phyloP scores from a whole-genome alignment of 2,888 invertebrate species.

The Xestoiulus laeticollis region DNA sequence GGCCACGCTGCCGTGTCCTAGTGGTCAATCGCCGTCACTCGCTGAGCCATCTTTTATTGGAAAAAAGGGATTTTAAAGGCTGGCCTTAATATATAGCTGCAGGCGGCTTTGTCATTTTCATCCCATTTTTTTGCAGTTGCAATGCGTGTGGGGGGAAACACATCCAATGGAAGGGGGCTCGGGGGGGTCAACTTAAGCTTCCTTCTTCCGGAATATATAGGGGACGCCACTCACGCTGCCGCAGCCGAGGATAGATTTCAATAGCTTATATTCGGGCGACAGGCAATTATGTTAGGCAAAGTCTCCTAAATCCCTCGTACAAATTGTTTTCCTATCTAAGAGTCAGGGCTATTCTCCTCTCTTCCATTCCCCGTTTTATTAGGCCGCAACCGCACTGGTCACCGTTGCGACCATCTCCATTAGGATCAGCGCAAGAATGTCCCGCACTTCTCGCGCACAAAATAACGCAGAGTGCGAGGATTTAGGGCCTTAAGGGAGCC shows the following conservation, averaged over 20 bases:
- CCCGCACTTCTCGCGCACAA: conserved; percentile 8
- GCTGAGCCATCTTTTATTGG: conserved; percentile 2
- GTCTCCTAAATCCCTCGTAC: conserved; percentile 53
- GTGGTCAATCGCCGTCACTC: neutral
- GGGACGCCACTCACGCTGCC: conserved; percentile 8
- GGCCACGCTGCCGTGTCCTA: conserved; percentile 10
- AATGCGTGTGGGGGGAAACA: neutral
- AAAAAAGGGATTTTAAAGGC: conserved; percentile 6
- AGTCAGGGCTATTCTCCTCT: conserved; percentile 31
- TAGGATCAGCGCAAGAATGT: conserved; percentile 43
- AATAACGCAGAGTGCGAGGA: conserved; percentile 31
- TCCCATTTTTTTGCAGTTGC: neutral
- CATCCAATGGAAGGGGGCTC: neutral
- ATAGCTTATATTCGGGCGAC: conserved; percentile 32
- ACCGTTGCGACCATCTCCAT: conserved; percentile 22
- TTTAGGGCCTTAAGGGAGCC: conserved; percentile 31
- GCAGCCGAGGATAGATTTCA: neutral
- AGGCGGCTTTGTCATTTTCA: neutral
- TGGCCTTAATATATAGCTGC: neutral
- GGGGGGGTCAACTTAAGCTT: neutral
- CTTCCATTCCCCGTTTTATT: neutral
- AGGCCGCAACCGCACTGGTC: conserved; percentile 32
- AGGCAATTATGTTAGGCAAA: conserved; percentile 53
- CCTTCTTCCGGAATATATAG: neutral
- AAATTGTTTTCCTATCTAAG: conserved; percentile 51